Conservation (phyloP, 1,140 invertebrate genomes). For the Atopsyche davidsoni region DNA sequence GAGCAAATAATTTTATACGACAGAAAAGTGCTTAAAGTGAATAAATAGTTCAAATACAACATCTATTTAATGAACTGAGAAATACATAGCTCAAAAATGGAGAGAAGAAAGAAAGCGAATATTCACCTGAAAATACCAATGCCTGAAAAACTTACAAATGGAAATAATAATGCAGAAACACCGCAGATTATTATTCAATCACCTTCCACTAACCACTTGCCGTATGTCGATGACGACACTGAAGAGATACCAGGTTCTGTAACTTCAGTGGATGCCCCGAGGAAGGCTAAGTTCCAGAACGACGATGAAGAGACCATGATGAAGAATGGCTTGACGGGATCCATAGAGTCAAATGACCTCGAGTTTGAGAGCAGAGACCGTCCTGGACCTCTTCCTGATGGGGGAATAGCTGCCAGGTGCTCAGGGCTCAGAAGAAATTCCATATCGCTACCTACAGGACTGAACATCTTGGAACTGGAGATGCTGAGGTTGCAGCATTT, state of each 20-base stretch:
- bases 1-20: too few relatives aligned
- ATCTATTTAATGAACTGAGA: too few relatives aligned
- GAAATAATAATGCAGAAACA: not conserved
- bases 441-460: slow-evolving; percentile 43
- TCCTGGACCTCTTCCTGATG: slow-evolving; percentile 16
- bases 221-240: slow-evolving; percentile 17
- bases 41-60: too few relatives aligned
- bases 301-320: slow-evolving; percentile 2
- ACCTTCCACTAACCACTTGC: slow-evolving; percentile 19
- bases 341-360: not conserved
- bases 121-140: slow-evolving; percentile 18
- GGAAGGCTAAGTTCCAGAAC: not conserved
- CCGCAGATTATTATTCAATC: slow-evolving; percentile 24
- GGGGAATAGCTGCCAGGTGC: slow-evolving; percentile 31
- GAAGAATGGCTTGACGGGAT: not conserved
- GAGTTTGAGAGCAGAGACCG: slow-evolving; percentile 11
- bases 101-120: slow-evolving; percentile 13
- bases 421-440: slow-evolving; percentile 41
- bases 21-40: too few relatives aligned
- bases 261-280: not conserved
- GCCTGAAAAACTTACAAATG: slow-evolving; percentile 9
- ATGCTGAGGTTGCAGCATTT: slow-evolving; percentile 38
- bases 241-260: not conserved
- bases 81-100: slow-evolving; percentile 19
- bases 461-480: slow-evolving; percentile 41